Evolutionary conservation across 2,888 invertebrate species (phyloP), one percentile per base, ranked within the genome.

Genomic region (Trachelus stipa): DNA sequence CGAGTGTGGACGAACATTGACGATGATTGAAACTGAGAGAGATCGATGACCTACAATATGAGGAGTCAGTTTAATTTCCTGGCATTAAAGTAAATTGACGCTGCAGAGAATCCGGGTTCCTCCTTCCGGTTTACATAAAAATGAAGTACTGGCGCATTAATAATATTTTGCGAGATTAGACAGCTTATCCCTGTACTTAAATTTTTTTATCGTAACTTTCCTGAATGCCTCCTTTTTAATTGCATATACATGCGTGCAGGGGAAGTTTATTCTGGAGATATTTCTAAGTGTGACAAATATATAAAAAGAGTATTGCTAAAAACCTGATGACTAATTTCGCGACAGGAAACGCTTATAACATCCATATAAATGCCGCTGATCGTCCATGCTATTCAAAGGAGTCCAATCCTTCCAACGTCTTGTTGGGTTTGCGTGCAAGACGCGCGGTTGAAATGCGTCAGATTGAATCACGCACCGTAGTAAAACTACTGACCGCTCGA

Each of bases 401-500:
- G 23, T 23, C 56, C 56, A 56, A 23, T 56, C 56, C 56, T 56
- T 56, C 56, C 23, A 56, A 56, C 56, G 23, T 56, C 56, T 56
- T 15, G 23, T 56, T 56, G 56, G 76, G 83, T 74, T 87, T 79
- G 88, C 88, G 86, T 88, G 88, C 85, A 82, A 79, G 81, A 75
- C 69, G 79, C 79, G 81, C 74, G 80, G 76, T 79, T 79, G 81
- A 88, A 88, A 87, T 87, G 87, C 87, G 85, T 86, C 81, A 87
- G 87, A 88, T 87, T 85, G 85, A 86, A 88, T 87, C 88, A 80
- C 80, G 80, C 76, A 76, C 77, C 79, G 78, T 80, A 76, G 84
- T 73, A 77, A 84, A 88, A 88, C 79, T 87, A 86, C 85, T 87
- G 88, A 85, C 88, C 87, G 23, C 31, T 23, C 71, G 79, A 68